phyloP scores from a whole-genome alignment of 1,140 invertebrate genomes.

The Pararge aegeria region DNA sequence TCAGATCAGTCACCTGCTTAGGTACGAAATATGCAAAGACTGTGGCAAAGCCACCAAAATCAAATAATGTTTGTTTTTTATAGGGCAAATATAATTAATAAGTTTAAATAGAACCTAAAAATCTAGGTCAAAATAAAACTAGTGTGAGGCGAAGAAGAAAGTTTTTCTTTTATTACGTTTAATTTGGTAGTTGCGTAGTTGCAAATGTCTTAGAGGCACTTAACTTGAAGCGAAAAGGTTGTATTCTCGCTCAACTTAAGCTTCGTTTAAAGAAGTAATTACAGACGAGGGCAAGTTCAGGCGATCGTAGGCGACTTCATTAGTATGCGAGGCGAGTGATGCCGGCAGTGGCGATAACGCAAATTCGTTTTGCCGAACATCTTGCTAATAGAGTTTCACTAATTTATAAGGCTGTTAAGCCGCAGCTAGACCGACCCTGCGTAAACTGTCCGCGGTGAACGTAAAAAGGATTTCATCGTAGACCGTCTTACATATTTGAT shows the following conservation, averaged over 20 bases:
- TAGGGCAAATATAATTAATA: too few relatives aligned
- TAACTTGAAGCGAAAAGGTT: constrained; percentile 44
- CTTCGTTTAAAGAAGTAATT: constrained; percentile 77
- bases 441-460: constrained; percentile 68
- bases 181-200: background rate
- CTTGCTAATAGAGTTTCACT: constrained; percentile 79
- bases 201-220: constrained; percentile 2
- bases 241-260: constrained; percentile 41
- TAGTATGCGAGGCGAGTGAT: constrained; percentile 68
- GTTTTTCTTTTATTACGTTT: background rate
- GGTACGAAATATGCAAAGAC: too few relatives aligned
- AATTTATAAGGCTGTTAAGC: constrained; percentile 77
- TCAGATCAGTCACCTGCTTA: too few relatives aligned
- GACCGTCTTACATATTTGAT: constrained; percentile 74
- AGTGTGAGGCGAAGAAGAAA: background rate
- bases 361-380: constrained; percentile 78
- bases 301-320: constrained; percentile 48
- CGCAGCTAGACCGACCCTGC: constrained; percentile 54
- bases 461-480: constrained; percentile 74
- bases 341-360: constrained; percentile 73
- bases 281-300: constrained; percentile 60
- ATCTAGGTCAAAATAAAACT: too few relatives aligned
- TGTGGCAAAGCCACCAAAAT: too few relatives aligned
- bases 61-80: too few relatives aligned
- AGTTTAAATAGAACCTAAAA: too few relatives aligned